Evolutionary conservation across 2,113 vertebrate species (phyloP), one percentile per base, ranked within the genome.

Genomic region (Psilopsiagon aymara): DNA sequence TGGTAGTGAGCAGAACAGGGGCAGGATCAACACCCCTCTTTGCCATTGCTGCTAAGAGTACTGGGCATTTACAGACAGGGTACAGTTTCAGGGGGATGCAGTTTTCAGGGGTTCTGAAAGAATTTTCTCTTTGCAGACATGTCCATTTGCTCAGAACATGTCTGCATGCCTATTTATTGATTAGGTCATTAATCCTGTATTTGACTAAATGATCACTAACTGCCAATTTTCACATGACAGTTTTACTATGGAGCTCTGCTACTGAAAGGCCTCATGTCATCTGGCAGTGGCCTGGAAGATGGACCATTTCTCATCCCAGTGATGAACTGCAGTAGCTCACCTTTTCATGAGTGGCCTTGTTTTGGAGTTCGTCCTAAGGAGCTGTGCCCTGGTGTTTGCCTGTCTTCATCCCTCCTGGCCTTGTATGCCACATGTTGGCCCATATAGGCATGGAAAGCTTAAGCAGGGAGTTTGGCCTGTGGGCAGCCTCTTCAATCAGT

Each of bases 181-280:
- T 82, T 24, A 74, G 14, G 19, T 51, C 33, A 52, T 73, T 47
- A 55, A 79, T 84, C 29, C 17, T 2, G 3, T 29, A 63, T 53
- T 74, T 28, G 63, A 85, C 7, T 17, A 66, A 86, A 64, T 1
- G 13, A 55, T 15, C 10, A 27, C 28, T 52, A 60, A 8, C 33
- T 76, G 25, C 29, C 28, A n/a, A 77, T 74, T 67, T 49, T 74
- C 20, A 44, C 6, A 5, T 41, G 7, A 21, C 8, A 17, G 11
- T 69, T 63, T 9, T 53, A 5, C 86, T 41, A 23, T 14, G 19
- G 60, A 86, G 28, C 43, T 64, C 31, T 88, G 63, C 27, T 51
- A 57, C 6, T 1, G 13, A 52, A 75, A 71, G 25, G 6, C 31
- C 24, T 35, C 37, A 55, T 0, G 0, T 75, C 59, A 64, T 39